These are phyloP conservation scores for Ephialtes manifestator DNA, from an alignment of 2,888 invertebrate species.

Conservation along the genomic window DNA sequence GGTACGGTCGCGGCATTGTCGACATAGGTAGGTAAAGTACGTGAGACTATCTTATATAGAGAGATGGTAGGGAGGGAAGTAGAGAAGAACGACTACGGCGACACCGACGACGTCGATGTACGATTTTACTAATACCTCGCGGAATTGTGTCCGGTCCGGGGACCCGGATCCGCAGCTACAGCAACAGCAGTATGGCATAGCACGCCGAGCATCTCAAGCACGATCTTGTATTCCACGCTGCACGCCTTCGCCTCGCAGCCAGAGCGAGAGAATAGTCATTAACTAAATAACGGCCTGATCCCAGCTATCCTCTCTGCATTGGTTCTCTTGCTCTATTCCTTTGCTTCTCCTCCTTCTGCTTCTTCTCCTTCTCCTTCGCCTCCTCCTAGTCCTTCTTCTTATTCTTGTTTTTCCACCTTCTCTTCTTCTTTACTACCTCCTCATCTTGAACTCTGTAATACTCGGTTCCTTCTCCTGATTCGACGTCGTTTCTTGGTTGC, in stretches of 20 bases:
- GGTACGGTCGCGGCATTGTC: conserved; percentile 58
- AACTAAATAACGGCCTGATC: conserved; percentile 85
- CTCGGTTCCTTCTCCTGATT: background rate
- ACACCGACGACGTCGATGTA: conserved; percentile 65
- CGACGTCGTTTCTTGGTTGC: conserved; percentile 17
- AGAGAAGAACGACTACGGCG: conserved; percentile 64
- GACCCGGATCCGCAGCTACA: conserved; percentile 73
- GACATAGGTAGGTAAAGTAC: conserved; percentile 54
- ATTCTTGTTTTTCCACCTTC: background rate
- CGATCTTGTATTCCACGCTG: conserved; percentile 85
- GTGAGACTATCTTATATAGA: conserved; percentile 77
- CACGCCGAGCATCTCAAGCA: conserved; percentile 84
- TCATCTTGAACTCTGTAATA: background rate
- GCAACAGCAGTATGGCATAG: conserved; percentile 72
- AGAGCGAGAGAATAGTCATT: conserved; percentile 85
- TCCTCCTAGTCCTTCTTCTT: conserved; percentile 16
- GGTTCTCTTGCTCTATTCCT: conserved; percentile 43
- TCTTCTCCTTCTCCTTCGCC: conserved; percentile 20
- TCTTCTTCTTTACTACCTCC: conserved; percentile 11
- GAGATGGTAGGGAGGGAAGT: conserved; percentile 43
- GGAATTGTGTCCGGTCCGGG: conserved; percentile 73
- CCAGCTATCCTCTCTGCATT: conserved; percentile 56
- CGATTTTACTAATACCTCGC: conserved; percentile 67
- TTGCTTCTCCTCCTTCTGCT: conserved; percentile 18
- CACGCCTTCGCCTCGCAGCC: conserved; percentile 74